A percentile compares a stretch with the other conserved stretches of the same genome.
phyloP scores from a whole-genome alignment of 2,797 vertebrate species.

The Malacoraja senta region DNA sequence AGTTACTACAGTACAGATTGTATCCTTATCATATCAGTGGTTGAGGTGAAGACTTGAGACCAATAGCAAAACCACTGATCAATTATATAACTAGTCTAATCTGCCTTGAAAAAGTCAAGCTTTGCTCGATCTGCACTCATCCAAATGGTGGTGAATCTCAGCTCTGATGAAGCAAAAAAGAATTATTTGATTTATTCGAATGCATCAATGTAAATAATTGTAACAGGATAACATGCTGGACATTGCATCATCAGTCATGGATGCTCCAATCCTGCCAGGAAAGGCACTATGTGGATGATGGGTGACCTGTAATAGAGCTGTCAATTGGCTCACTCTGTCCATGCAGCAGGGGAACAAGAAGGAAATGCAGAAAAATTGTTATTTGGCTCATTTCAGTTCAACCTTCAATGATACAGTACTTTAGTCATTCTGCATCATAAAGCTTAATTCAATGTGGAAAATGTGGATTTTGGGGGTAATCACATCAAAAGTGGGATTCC shows the following conservation, averaged over 20 bases:
- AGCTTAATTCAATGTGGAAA: not conserved
- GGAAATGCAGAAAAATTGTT: not conserved
- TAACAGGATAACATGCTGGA: not conserved
- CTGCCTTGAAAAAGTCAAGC: not conserved
- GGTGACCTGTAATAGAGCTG: not conserved
- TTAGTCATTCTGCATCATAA: not conserved
- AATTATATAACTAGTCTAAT: not conserved
- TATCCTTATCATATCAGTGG: not conserved
- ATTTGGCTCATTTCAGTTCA: not conserved
- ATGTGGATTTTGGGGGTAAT: constrained; percentile 16
- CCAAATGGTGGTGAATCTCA: not conserved
- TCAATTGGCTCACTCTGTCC: not conserved
- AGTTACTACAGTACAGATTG: not conserved
- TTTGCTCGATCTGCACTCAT: not conserved
- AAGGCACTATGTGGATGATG: not conserved
- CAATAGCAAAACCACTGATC: not conserved
- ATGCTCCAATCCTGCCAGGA: not conserved
- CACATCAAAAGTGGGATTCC: not conserved
- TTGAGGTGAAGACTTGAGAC: not conserved
- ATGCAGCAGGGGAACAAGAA: not conserved
- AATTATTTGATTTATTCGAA: not conserved
- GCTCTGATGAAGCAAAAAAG: not conserved
- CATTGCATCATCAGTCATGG: not conserved
- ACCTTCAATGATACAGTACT: not conserved
- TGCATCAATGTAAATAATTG: not conserved